A percentile compares a stretch with the other conserved stretches of the same genome.
phyloP scores from a whole-genome alignment of 2,797 vertebrate species.

The Monodelphis domestica region DNA sequence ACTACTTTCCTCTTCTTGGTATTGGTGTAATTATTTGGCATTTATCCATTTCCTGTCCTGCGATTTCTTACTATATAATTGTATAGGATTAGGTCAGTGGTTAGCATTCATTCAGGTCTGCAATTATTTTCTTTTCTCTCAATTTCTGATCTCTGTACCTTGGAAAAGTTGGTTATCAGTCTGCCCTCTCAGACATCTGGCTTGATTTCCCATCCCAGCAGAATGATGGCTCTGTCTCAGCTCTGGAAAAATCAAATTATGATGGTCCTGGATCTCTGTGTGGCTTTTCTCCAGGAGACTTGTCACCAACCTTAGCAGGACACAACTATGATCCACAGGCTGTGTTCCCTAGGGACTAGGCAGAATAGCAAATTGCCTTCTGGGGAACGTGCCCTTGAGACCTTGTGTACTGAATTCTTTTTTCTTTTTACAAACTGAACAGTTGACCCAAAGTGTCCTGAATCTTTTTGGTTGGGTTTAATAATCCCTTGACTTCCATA shows the following conservation, averaged over 20 bases:
- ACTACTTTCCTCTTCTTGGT: not conserved
- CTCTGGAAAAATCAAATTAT: slow-evolving; percentile 32
- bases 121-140: slow-evolving; percentile 30
- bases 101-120: not conserved
- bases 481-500: not conserved
- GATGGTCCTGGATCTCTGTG: not conserved
- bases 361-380: not conserved
- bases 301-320: not conserved
- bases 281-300: not conserved
- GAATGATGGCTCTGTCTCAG: not conserved
- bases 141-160: not conserved
- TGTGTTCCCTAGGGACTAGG: not conserved
- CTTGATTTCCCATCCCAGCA: not conserved
- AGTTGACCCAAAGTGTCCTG: not conserved
- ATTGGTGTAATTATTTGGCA: not conserved
- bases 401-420: not conserved
- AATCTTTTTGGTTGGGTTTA: not conserved
- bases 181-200: slow-evolving; percentile 7
- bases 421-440: not conserved
- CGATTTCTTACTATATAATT: slow-evolving; percentile 3
- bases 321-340: not conserved
- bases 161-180: not conserved
- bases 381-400: not conserved
- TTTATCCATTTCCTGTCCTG: not conserved
- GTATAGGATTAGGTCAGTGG: not conserved